These are phyloP conservation scores for Pteropus alecto DNA, from an alignment of 2,113 vertebrate genomes.

Conservation along the genomic window DNA sequence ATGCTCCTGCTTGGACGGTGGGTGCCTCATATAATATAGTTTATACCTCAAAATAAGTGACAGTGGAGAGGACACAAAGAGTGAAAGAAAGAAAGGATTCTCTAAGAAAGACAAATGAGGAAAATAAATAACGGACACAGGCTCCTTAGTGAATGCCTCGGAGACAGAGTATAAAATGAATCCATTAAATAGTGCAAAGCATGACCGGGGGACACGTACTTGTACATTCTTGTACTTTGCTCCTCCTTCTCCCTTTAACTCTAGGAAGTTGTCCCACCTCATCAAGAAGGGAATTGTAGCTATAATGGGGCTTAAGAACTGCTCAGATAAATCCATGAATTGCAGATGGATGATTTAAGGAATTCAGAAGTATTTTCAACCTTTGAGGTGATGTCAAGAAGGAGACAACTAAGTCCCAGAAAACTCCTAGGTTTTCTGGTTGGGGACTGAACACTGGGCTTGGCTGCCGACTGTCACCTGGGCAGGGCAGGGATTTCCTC, in stretches of 20 bases:
- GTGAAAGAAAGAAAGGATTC: not conserved
- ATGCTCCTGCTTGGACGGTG: not conserved
- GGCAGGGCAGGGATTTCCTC: not conserved
- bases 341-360: not conserved
- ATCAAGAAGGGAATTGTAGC: not conserved
- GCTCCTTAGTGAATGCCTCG: not conserved
- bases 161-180: not conserved
- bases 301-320: not conserved
- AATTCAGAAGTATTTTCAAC: not conserved
- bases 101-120: not conserved
- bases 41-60: not conserved
- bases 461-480: not conserved
- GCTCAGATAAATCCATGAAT: not conserved
- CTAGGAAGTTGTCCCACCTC: not conserved
- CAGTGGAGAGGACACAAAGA: not conserved
- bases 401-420: not conserved
- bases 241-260: not conserved
- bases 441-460: not conserved
- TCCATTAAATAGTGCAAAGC: accelerated
- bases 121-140: not conserved
- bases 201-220: accelerated
- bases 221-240: not conserved
- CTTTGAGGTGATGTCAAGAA: not conserved
- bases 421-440: not conserved
- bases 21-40: not conserved